Evolutionary conservation across 2,888 invertebrate genomes (phyloP).

Genomic region (Nephrotoma guestfalica): DNA sequence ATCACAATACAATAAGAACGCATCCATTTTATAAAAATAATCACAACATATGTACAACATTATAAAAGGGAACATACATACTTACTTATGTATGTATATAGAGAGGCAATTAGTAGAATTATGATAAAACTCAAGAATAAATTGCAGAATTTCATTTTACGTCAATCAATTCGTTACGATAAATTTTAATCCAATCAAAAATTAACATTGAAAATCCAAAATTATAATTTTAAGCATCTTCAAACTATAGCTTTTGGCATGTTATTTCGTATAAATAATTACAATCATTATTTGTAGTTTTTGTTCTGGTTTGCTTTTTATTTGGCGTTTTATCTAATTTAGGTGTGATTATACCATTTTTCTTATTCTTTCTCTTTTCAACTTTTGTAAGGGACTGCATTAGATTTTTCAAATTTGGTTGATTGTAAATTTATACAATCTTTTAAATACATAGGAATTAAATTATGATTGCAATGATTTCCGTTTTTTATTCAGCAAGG

Average conservation of each 20-base stretch:
- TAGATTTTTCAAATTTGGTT: background rate
- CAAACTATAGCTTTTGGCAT: background rate
- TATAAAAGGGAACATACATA: background rate
- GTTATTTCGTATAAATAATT: background rate
- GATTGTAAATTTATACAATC: background rate
- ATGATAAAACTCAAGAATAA: background rate
- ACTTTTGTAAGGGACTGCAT: background rate
- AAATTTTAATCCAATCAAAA: background rate
- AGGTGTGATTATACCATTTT: background rate
- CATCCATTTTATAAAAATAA: background rate
- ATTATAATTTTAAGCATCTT: background rate
- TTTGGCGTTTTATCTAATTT: background rate
- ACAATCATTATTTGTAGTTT: background rate
- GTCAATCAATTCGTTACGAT: background rate
- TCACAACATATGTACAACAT: background rate
- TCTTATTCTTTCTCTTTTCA: background rate
- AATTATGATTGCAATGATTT: background rate
- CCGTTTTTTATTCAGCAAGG: background rate
- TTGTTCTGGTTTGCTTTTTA: background rate
- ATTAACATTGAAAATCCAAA: background rate
- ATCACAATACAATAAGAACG: background rate
- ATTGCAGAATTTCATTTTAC: background rate
- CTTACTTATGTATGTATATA: background rate
- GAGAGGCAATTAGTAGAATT: background rate
- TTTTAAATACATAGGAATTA: background rate